These are phyloP conservation scores for Salvator merianae DNA, from an alignment of 2,113 vertebrate species.

Conservation along the genomic window DNA sequence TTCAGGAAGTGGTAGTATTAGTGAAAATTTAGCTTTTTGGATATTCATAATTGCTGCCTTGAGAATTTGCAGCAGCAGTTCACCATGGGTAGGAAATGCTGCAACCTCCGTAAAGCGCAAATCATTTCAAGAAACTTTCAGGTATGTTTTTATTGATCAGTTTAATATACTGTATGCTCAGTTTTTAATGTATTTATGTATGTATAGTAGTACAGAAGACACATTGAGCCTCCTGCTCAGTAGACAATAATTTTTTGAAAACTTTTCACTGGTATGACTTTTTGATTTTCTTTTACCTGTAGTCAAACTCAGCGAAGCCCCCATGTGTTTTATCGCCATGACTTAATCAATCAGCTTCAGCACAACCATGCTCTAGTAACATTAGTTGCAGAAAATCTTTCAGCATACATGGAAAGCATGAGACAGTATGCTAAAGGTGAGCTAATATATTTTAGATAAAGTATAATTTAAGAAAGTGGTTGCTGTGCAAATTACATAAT, in stretches of 20 bases:
- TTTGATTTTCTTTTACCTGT: constrained; percentile 63
- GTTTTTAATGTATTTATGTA: not conserved
- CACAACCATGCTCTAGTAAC: constrained; percentile 98
- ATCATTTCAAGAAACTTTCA: not conserved
- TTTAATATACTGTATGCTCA: not conserved
- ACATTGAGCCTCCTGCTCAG: not conserved
- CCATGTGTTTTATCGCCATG: constrained; percentile 98
- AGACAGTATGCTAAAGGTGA: constrained; percentile 96
- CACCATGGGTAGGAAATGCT: too few relatives aligned
- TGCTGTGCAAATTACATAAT: too few relatives aligned
- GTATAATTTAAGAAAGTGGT: not conserved
- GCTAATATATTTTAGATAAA: constrained; percentile 22
- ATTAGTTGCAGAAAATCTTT: constrained; percentile 97
- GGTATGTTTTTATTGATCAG: not conserved
- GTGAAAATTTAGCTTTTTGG: too few relatives aligned
- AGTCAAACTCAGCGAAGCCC: constrained; percentile 98
- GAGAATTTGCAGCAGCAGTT: too few relatives aligned
- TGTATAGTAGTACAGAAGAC: not conserved
- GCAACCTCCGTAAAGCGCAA: too few relatives aligned
- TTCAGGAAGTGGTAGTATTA: too few relatives aligned
- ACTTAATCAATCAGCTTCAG: constrained; percentile 99
- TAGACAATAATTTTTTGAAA: not conserved
- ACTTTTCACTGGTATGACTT: not conserved
- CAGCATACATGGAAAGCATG: constrained; percentile 99
- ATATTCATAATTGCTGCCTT: too few relatives aligned